Percentiles rank a stretch among this genome's conserved stretches.
Conservation (phyloP, 2,888 invertebrate species). For the Shargacucullia verbasci region DNA sequence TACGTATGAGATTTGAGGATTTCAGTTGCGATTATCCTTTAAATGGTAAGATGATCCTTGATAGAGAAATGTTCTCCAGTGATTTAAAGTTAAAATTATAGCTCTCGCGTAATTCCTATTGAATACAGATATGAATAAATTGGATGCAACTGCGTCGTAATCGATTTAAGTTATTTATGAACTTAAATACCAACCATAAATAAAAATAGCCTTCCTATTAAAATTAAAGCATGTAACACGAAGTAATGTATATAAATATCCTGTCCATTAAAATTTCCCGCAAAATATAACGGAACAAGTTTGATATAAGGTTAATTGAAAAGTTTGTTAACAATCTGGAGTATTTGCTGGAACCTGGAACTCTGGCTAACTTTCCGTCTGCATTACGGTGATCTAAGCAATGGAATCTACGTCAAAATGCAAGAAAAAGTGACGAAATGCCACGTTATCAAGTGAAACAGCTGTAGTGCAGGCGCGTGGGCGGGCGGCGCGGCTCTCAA, state of each 20-base stretch:
- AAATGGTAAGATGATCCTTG: constrained; percentile 41
- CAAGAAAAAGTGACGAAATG: constrained; percentile 58
- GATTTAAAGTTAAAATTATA: constrained; percentile 4
- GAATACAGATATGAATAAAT: not conserved
- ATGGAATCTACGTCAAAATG: constrained; percentile 49
- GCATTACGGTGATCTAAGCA: constrained; percentile 19
- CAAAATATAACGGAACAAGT: constrained; percentile 36
- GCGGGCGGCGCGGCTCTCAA: constrained; percentile 71
- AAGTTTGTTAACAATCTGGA: constrained; percentile 47
- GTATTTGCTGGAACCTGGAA: constrained; percentile 33
- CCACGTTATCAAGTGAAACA: constrained; percentile 81
- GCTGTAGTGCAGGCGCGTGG: constrained; percentile 84
- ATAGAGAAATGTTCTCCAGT: constrained; percentile 12
- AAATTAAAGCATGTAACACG: not conserved
- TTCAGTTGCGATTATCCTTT: constrained; percentile 32
- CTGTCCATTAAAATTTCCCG: constrained; percentile 5
- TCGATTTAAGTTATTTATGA: constrained; percentile 31
- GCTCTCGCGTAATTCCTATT: constrained; percentile 7
- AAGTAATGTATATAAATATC: constrained; percentile 4
- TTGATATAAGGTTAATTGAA: constrained; percentile 44
- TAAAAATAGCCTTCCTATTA: no score
- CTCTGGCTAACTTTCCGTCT: constrained; percentile 18
- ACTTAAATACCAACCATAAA: constrained; percentile 12
- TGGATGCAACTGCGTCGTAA: constrained; percentile 12
- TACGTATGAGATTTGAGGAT: constrained; percentile 19